phyloP scores from a whole-genome alignment of 2,888 invertebrate genomes.

The Meiosimyza platycephala region DNA sequence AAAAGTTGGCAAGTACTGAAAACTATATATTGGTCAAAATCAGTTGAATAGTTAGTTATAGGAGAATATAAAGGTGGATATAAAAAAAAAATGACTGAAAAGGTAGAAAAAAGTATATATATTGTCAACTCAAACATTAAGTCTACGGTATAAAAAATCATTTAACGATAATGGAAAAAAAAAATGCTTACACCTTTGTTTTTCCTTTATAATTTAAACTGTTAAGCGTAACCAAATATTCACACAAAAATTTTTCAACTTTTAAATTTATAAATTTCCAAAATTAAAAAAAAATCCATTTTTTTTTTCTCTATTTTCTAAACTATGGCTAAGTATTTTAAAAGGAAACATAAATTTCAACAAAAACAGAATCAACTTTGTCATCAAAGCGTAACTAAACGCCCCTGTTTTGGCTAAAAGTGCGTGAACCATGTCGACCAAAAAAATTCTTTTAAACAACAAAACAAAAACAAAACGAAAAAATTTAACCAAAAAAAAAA shows the following conservation, averaged over 20 bases:
- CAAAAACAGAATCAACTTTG: slow-evolving; percentile 56
- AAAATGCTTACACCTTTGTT: slow-evolving; percentile 22
- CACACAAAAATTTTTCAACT: slow-evolving; percentile 13
- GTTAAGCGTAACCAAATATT: slow-evolving; percentile 21
- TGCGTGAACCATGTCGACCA: slow-evolving; percentile 60
- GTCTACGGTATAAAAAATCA: not conserved
- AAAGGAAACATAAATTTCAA: slow-evolving; percentile 26
- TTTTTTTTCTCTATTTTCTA: not conserved
- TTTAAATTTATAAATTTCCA: slow-evolving; percentile 4
- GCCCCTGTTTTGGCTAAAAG: slow-evolving; percentile 61
- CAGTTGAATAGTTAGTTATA: too few species aligned
- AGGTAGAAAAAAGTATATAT: too few species aligned
- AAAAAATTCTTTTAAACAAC: slow-evolving; percentile 32
- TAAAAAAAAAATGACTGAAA: too few species aligned
- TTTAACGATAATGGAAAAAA: not conserved
- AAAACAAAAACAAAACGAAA: slow-evolving; percentile 46
- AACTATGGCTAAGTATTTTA: too few species aligned
- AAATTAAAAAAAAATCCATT: not conserved
- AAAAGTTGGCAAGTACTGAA: too few species aligned
- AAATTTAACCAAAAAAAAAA: not conserved
- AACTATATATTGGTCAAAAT: too few species aligned
- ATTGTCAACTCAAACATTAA: too few species aligned
- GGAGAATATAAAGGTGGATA: too few species aligned
- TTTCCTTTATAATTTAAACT: not conserved
- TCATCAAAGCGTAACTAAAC: slow-evolving; percentile 67